Base-by-base conservation (phyloP, 2,888 invertebrate genomes). In the Ectemnius cavifrons region DNA sequence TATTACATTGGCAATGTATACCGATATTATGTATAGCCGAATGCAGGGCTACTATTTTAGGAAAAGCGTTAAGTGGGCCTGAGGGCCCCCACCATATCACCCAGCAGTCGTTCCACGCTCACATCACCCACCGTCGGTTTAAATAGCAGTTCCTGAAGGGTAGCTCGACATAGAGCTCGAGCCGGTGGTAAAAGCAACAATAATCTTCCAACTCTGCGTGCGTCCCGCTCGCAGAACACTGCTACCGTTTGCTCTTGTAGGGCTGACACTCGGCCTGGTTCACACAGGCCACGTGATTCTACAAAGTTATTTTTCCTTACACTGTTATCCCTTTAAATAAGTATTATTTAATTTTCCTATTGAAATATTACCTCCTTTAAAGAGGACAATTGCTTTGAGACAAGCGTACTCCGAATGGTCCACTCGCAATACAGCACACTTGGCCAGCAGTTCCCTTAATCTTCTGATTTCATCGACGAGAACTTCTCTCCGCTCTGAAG, bases 401-500 rank as follows among this genome's bases (percentile, higher is more conserved):
- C 95, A 97, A 52, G 97, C 96, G 86, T 94, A 96, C 88, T 97
- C 97, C 0, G 95, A 95, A 88, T 95, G 95, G 89, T 97, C 97
- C 18, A 97, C 93, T 78, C 94, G 92, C 67, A 95, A 91, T 8
- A 93, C 91, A 6, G 93, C 92, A 84, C 96, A 94, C 83, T 94
- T 93, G 45, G 93, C 92, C 66, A 96, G 91, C 0, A 96, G 92
- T 81, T 94, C 94, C 57, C 94, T 92, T 71, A 97, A 85, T 91
- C 93, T 91, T 88, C 94, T 85, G 78, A 93, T 92, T 87, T 94
- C 92, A 85, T 93, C 92, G 90, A 94, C 89, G 59, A 93, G 88
- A 77, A 89, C 87, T 84, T 91, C 91, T 79, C 93, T 94, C 88
- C 93, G 86, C 76, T 93, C 91, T 27, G 91, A 84, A 23, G 93